phyloP scores from a whole-genome alignment of 2,797 vertebrate genomes.

The Sarcophilus harrisii region DNA sequence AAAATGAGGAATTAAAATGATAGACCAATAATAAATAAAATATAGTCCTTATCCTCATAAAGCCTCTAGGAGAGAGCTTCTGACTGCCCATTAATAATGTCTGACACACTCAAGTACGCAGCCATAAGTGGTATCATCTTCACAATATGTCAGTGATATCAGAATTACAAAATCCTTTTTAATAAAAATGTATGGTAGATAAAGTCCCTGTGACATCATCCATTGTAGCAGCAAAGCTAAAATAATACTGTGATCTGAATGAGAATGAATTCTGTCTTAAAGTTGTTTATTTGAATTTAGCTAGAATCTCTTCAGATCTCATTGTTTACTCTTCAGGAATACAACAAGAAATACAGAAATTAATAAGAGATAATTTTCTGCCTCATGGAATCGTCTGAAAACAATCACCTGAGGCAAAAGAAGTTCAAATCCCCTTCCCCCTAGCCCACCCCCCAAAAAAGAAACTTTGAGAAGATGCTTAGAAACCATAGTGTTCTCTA shows the following conservation, averaged over 20 bases:
- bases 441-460: background rate
- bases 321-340: background rate
- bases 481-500: background rate
- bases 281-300: background rate
- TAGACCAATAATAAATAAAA: background rate
- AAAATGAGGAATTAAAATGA: background rate
- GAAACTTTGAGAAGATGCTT: background rate
- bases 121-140: background rate
- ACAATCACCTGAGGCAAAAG: background rate
- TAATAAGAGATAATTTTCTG: background rate
- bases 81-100: background rate
- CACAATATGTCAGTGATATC: slow-evolving; percentile 13
- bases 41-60: background rate
- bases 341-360: background rate
- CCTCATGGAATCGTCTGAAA: background rate
- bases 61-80: background rate
- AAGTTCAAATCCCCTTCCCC: background rate
- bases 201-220: background rate
- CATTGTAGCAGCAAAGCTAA: background rate
- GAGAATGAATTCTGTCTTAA: background rate
- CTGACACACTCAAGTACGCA: background rate
- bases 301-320: background rate
- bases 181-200: slow-evolving; percentile 25
- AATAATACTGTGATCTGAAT: background rate
- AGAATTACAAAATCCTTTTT: slow-evolving; percentile 17